A percentile compares a stretch with the other conserved stretches of the same genome.
Evolutionary conservation across 92 coral and sea anemone species (phyloP).

Genomic region (Chrysogorgia sp.): DNA sequence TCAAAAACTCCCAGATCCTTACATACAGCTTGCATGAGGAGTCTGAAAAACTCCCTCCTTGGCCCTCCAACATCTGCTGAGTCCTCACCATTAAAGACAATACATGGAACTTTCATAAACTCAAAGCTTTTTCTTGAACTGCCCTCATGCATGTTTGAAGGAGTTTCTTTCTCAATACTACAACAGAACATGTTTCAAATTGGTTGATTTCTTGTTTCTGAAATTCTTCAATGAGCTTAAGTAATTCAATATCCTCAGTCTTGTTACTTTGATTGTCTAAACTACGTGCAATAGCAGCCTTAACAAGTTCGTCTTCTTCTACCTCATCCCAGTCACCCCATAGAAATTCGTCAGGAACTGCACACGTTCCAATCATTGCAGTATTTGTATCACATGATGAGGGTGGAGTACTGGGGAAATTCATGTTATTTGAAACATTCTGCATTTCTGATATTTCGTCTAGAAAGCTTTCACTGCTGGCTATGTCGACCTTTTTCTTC

Average conservation of each 20-base stretch:
- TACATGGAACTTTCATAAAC: conserved; percentile 51
- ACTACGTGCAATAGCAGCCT: conserved; percentile 61
- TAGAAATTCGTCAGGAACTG: conserved; percentile 52
- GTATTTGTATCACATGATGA: conserved; percentile 28
- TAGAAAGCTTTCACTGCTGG: conserved; percentile 23
- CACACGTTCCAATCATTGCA: conserved; percentile 18
- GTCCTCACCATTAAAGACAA: conserved; percentile 54
- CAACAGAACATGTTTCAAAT: conserved; percentile 45
- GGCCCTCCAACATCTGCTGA: conserved; percentile 52
- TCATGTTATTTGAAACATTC: conserved; percentile 27
- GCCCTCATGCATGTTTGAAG: conserved; percentile 52
- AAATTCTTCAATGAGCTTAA: conserved; percentile 39
- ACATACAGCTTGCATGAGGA: conserved; percentile 45
- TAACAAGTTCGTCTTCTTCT: conserved; percentile 52
- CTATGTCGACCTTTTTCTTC: conserved; percentile 15
- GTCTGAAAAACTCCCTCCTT: conserved; percentile 54
- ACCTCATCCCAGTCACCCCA: conserved; percentile 50
- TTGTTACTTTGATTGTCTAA: conserved; percentile 36
- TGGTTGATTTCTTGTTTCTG: conserved; percentile 31
- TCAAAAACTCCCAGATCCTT: conserved; percentile 59
- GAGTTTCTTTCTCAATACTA: conserved; percentile 56
- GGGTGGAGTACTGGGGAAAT: no score
- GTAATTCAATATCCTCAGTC: conserved; percentile 47
- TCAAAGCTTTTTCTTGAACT: conserved; percentile 53
- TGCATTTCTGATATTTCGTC: conserved; percentile 26